Percentiles rank a stretch among this genome's conserved stretches.
Conservation (phyloP, 2,113 vertebrate genomes). For the Noturus placidus region DNA sequence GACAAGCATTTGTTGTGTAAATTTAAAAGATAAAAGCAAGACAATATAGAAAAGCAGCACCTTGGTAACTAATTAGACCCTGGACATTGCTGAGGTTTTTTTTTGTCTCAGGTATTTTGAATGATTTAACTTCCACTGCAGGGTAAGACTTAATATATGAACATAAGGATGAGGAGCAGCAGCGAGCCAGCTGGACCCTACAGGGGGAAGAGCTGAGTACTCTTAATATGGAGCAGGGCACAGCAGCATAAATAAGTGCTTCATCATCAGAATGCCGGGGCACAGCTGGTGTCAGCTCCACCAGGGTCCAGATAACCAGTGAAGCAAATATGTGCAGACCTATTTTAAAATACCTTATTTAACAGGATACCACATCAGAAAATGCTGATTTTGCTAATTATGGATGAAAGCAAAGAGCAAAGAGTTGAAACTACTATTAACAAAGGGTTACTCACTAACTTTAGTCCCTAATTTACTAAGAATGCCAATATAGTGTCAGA, state of each 20-base stretch:
- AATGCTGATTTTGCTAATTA: constrained; percentile 1
- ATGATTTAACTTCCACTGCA: constrained; percentile 7
- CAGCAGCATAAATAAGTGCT: constrained; percentile 36
- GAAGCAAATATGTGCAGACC: constrained; percentile 18
- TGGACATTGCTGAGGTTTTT: neutral
- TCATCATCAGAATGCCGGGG: constrained; percentile 23
- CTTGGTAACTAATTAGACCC: constrained; percentile 3
- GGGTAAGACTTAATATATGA: constrained; percentile 11
- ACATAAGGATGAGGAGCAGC: neutral
- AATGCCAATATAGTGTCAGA: neutral
- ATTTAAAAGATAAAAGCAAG: constrained; percentile 1
- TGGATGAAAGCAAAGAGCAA: neutral
- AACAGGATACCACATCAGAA: neutral
- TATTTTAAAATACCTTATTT: constrained; percentile 15
- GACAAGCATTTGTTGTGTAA: constrained; percentile 9
- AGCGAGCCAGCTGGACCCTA: constrained; percentile 8
- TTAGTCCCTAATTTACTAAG: neutral
- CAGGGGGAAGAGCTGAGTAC: constrained; percentile 25
- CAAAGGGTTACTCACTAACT: too few species aligned
- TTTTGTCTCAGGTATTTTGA: constrained; percentile 3
- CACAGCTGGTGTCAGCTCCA: constrained; percentile 38
- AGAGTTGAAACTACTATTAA: neutral
- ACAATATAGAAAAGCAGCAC: neutral
- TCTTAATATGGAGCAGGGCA: constrained; percentile 34
- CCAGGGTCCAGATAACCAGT: constrained; percentile 30